Percentiles rank a stretch among this genome's conserved stretches.
Evolutionary conservation across 2,797 vertebrate genomes (phyloP).

Genomic region (Varecia variegata): DNA sequence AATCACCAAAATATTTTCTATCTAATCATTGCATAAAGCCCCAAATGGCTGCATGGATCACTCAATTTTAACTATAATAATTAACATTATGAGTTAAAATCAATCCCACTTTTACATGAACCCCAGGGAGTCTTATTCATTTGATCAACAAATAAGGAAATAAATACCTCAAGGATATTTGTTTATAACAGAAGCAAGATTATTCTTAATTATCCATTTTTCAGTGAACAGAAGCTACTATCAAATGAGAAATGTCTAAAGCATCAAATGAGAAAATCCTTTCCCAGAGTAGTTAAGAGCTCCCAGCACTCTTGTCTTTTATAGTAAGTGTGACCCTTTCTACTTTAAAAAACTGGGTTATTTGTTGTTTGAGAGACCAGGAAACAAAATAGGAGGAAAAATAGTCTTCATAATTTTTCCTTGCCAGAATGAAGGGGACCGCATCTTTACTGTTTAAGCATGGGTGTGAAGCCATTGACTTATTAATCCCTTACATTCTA

Average conservation of each 20-base stretch:
- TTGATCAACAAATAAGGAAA: not conserved
- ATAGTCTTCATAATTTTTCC: not conserved
- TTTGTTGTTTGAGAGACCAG: not conserved
- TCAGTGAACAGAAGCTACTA: not conserved
- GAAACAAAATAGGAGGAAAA: not conserved
- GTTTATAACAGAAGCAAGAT: not conserved
- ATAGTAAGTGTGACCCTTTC: not conserved
- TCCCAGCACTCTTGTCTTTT: not conserved
- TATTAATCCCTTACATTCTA: not conserved
- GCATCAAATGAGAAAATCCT: slow-evolving; percentile 10
- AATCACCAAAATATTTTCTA: not conserved
- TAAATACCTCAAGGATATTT: not conserved
- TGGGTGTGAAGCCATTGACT: not conserved
- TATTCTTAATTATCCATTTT: not conserved
- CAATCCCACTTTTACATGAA: not conserved
- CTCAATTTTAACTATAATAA: slow-evolving; percentile 18
- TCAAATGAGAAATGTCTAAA: too few relatives aligned
- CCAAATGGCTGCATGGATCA: not conserved
- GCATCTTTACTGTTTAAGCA: not conserved
- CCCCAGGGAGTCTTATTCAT: not conserved
- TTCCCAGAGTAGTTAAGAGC: not conserved
- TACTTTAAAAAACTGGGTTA: not conserved
- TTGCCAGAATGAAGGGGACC: not conserved
- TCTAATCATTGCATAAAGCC: not conserved
- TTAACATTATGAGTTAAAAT: slow-evolving; percentile 22